Evolutionary conservation across 2,797 vertebrate species (phyloP).

Genomic region (Epinephelus malabaricus): DNA sequence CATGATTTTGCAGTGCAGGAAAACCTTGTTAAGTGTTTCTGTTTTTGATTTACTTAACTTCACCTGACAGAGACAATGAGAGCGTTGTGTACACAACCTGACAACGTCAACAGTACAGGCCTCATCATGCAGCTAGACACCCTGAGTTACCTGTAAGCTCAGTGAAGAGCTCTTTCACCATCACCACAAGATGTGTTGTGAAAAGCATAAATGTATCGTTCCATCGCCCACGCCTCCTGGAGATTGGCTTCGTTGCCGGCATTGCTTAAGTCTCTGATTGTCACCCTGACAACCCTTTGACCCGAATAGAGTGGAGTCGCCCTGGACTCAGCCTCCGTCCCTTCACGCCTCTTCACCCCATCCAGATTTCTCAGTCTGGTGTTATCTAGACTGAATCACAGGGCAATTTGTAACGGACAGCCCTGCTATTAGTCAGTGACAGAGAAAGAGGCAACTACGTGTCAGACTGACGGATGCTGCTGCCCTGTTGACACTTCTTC

Average conservation of each 20-base stretch:
- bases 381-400: slow-evolving; percentile 79
- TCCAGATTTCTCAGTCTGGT: slow-evolving; percentile 68
- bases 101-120: background rate
- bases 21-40: no score
- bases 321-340: slow-evolving; percentile 41
- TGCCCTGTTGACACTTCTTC: slow-evolving; percentile 75
- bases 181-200: slow-evolving; percentile 13
- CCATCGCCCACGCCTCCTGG: slow-evolving; percentile 40
- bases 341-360: slow-evolving; percentile 63
- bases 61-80: no score
- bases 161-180: background rate
- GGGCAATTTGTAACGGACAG: slow-evolving; percentile 84
- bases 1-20: no score
- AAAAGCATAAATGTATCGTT: slow-evolving; percentile 46
- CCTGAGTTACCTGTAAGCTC: background rate
- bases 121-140: background rate
- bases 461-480: slow-evolving; percentile 82
- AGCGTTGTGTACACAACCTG: background rate
- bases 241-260: slow-evolving; percentile 67
- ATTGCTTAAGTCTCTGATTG: slow-evolving; percentile 73
- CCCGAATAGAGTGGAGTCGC: slow-evolving; percentile 62
- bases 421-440: slow-evolving; percentile 84
- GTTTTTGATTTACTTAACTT: no score
- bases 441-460: slow-evolving; percentile 68
- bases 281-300: slow-evolving; percentile 74